A percentile compares a stretch with the other conserved stretches of the same genome.
These are phyloP conservation scores for Halichondria panicea DNA, from an alignment of 37 sponge, comb jelly and placozoan species.

Conservation along the genomic window DNA sequence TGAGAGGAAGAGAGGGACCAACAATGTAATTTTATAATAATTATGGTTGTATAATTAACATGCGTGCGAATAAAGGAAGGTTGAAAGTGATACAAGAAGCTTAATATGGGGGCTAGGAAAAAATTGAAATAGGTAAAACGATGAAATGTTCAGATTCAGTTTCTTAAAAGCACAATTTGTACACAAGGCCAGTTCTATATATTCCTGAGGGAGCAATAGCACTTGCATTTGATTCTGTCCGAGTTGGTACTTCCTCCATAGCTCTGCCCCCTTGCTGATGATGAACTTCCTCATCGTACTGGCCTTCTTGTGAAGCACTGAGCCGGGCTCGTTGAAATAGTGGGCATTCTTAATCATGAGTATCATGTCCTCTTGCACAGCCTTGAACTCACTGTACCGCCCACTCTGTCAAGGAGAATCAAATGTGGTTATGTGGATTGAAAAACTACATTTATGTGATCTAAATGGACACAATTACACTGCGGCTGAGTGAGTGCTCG, in stretches of 20 bases:
- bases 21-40: no score
- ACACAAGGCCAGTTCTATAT: not conserved
- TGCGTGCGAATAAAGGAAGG: no score
- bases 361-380: slow-evolving; percentile 60
- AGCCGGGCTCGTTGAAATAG: slow-evolving; percentile 65
- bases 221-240: slow-evolving; percentile 2
- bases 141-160: no score
- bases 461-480: no score
- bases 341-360: slow-evolving; percentile 78
- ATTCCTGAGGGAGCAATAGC: not conserved
- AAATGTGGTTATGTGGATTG: not conserved
- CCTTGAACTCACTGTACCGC: slow-evolving; percentile 36
- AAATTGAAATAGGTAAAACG: no score
- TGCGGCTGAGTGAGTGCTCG: no score
- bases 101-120: no score
- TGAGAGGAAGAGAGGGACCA: no score
- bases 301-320: slow-evolving; percentile 54
- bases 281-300: slow-evolving; percentile 51
- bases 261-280: slow-evolving; percentile 36
- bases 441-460: no score
- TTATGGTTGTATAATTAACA: no score
- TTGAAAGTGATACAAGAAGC: no score
- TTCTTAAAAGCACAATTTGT: not conserved
- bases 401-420: slow-evolving; percentile 9
- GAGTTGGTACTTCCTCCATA: slow-evolving; percentile 53